Evolutionary conservation across 2,113 vertebrate species (phyloP), one percentile per base, ranked within the genome.

Genomic region (Bufo gargarizans): DNA sequence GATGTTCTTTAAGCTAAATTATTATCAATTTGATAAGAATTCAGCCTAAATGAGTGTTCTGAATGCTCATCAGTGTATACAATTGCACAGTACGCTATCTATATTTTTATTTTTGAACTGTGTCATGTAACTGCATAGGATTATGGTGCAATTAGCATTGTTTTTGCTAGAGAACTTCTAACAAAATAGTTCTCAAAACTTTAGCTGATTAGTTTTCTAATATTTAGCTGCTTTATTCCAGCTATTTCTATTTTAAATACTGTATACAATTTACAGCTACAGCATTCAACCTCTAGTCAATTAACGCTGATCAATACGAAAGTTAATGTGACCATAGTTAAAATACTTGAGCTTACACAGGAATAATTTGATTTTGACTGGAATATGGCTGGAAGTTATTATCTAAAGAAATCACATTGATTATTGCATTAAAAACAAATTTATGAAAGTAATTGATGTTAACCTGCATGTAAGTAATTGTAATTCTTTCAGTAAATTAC

Each of bases 281-380:
- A 72, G 82, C 65, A 56, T 6, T 33, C 67, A 72, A 22, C 50
- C 69, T 47, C 33, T 33, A 74, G 67, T 20, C 67, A 43, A 55
- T 19, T 85, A 22, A 14, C 45, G n/a, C n/a, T 43, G 67, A 85
- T 85, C 83, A 74, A 85, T 85, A 74, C 20, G 55, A 58, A 74
- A 85, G 16, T 72, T 56, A 56, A 43, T 72, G 67, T 53, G 50
- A 72, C 22, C 53, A 72, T 58, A 74, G 45, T 74, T 72, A 43
- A 56, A 19, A 74, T 74, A 20, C 50, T 85, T 49, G 19, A 17
- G n/a, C 63, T 45, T 72, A 72, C 83, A 58, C 17, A 50, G 69
- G 53, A 85, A 85, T 85, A 85, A 85, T 85, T 85, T 56, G 0
- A 59, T 74, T 85, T 85, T 85, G 22, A 69, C 63, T 84, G n/a